Evolutionary conservation across 2,888 invertebrate genomes (phyloP), one percentile per base, ranked within the genome.

Genomic region (Unio delphinus): DNA sequence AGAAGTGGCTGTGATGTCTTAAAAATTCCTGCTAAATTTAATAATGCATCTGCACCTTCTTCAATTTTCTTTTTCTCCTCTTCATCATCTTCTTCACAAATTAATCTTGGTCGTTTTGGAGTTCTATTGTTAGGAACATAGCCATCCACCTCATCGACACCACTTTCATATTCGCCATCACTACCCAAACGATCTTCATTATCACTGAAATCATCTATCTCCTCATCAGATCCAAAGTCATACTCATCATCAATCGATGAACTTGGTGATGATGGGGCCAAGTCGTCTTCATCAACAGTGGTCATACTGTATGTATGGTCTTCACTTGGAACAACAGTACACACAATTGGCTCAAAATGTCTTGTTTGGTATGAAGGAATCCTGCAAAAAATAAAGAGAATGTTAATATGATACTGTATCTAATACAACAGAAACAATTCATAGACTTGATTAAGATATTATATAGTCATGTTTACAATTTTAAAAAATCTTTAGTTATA

Each of bases 321-420:
- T 91, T 96, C 95, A 90, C 95, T 96, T 0, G 96, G 95, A 84
- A 95, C 95, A 67, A 94, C 94, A 4, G 96, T 96, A 83, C 96
- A 95, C 79, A 96, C 94, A 55, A 88, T 80, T 26, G 85, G 83
- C 76, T 76, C 73, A 57, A 76, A 64, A 67, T 79, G 76, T 71
- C 76, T 70, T 66, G 76, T 79, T 34, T 45, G 45, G 45, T 45
- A 45, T 3, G 45, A 45, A 15, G 45, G 45, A 45, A 45, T 69
- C 75, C 77, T 77, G 68, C 60, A 77, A 76, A 55, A 57, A 18
- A 70, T 45, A 65, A 64, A 5, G 15, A 23, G 20, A 30, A 64
- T 64, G 34, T 57, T 30, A 45, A 45, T 34, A 34, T 45, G 45
- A 45, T 45, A 45, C 45, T 45, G 15, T 45, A 15, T 45, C 3